A percentile compares a stretch with the other conserved stretches of the same genome.
Conservation (phyloP, 2,113 vertebrate species). For the Sylvia atricapilla region DNA sequence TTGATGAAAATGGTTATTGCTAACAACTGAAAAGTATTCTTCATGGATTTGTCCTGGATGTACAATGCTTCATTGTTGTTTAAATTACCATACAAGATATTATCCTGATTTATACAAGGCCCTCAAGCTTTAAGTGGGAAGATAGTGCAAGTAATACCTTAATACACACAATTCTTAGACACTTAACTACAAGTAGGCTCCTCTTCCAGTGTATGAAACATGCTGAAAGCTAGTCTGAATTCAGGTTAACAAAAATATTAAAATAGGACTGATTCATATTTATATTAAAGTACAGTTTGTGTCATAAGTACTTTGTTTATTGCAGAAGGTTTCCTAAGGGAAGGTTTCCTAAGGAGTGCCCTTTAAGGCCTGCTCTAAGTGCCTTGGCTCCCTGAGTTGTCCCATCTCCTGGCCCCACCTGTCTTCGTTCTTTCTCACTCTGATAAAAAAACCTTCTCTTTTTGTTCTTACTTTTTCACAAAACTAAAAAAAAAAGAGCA, state of each 20-base stretch:
- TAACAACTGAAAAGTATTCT: neutral
- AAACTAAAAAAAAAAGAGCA: neutral
- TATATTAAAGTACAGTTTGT: neutral
- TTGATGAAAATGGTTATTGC: neutral
- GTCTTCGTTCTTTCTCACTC: neutral
- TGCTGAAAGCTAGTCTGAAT: neutral
- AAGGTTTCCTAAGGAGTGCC: neutral
- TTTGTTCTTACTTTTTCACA: neutral
- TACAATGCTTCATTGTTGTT: neutral
- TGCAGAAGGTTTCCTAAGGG: neutral
- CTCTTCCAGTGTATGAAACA: neutral
- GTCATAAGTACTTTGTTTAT: neutral
- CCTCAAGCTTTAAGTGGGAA: neutral
- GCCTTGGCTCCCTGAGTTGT: neutral
- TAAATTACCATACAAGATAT: neutral
- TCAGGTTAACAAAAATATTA: neutral
- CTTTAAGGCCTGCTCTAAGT: neutral
- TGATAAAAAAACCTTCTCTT: neutral
- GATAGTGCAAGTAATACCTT: neutral
- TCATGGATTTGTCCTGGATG: neutral
- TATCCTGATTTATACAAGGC: neutral
- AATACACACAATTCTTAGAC: neutral
- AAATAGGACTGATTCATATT: neutral
- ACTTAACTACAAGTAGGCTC: neutral
- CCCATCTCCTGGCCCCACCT: fast-evolving